These are phyloP conservation scores for Drosophila setosimentum DNA, from an alignment of 2,888 invertebrate genomes.

Conservation along the genomic window DNA sequence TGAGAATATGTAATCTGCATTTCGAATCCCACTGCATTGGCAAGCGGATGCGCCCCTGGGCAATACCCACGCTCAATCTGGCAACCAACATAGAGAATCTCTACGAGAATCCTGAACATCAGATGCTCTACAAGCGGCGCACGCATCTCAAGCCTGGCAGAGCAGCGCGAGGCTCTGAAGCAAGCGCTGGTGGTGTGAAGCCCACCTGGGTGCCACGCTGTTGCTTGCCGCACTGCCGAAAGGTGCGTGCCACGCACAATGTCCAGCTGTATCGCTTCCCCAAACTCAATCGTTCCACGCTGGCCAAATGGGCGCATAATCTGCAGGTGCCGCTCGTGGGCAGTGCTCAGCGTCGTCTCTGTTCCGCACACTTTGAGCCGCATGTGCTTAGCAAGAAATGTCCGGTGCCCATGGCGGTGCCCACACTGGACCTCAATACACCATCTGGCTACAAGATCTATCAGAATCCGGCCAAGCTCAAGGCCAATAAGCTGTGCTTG, in stretches of 20 bases:
- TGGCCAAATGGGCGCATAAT: conserved; percentile 82
- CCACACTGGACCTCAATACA: conserved; percentile 76
- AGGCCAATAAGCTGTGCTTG: conserved; percentile 73
- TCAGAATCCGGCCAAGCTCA: conserved; percentile 80
- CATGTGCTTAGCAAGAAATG: conserved; percentile 82
- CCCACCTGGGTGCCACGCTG: conserved; percentile 82
- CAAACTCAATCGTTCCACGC: conserved; percentile 75
- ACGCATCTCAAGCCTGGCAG: conserved; percentile 35
- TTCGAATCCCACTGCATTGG: conserved; percentile 82
- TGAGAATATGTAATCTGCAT: conserved; percentile 80
- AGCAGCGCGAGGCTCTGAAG: not conserved
- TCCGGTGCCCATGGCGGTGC: conserved; percentile 79
- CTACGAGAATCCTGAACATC: conserved; percentile 79
- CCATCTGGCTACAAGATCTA: conserved; percentile 81
- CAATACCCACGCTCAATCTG: conserved; percentile 81
- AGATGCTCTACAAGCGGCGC: conserved; percentile 65
- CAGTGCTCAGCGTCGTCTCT: conserved; percentile 78
- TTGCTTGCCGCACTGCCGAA: conserved; percentile 81
- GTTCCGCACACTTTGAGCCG: conserved; percentile 80
- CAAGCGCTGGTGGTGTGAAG: conserved; percentile 26
- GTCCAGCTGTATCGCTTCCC: conserved; percentile 82
- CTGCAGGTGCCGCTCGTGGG: conserved; percentile 78
- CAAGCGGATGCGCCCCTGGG: conserved; percentile 80
- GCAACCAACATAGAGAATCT: conserved; percentile 75
- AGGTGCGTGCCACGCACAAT: conserved; percentile 74